Evolutionary conservation across 2,888 invertebrate genomes (phyloP), one percentile per base, ranked within the genome.

Genomic region (Gari tellinella): DNA sequence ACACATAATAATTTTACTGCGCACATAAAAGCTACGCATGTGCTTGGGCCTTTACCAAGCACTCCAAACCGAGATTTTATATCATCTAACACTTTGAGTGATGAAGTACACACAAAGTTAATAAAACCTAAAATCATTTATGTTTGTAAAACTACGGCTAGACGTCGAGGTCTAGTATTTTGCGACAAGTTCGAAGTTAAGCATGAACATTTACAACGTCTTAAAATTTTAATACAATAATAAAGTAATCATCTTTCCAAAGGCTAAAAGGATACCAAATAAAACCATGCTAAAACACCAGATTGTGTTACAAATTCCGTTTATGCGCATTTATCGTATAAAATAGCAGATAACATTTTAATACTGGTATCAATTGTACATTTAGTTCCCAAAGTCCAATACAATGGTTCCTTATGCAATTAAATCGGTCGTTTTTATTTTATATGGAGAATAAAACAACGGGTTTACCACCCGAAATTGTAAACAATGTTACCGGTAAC

Each of bases 361-460:
- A 73, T 52, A 60, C 61, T 48, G 53, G 70, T 70, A 70, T 78
- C 67, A 61, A 65, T 61, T 67, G 72, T 72, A 56, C 51, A 53
- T 77, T 73, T 69, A 58, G 77, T 69, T 46, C 57, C 79, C 52
- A 43, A 46, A 65, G 52, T 52, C 79, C 74, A 79, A 79, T 79
- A 46, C 67, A 51, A 72, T 51, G 52, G 58, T 79, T 72, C 72
- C 61, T 60, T 61, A 60, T 64, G 74, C 72, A 79, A 79, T 79
- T 79, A 79, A 79, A 74, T 41, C 52, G 62, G 21, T 72, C 65
- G 64, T 67, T 75, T 72, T 79, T 79, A 72, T 79, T 79, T 79
- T 75, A 75, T 79, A 74, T 68, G 56, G 48, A 64, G 57, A 75
- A 79, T 79, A 79, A 79, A 79, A 79, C 79, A 79, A 79, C 79